Evolutionary conservation across 2,888 invertebrate species (phyloP).

Genomic region (Lysandra coridon): DNA sequence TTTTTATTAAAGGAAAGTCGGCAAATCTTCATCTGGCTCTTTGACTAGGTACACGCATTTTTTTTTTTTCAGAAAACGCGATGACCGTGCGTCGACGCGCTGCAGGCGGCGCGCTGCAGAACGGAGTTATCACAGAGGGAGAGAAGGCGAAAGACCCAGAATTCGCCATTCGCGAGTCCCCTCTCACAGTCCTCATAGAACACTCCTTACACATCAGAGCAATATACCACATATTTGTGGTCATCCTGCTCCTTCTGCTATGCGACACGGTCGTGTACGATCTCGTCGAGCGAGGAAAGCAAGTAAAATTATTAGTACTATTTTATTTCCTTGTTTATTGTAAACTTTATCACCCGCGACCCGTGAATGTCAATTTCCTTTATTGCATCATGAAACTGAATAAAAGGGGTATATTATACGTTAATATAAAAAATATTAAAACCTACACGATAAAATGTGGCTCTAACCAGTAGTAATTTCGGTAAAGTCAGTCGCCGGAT

Average conservation of each 20-base stretch:
- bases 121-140: slow-evolving; percentile 48
- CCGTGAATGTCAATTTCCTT: slow-evolving; percentile 11
- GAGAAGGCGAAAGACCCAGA: slow-evolving; percentile 50
- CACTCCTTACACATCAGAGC: slow-evolving; percentile 88
- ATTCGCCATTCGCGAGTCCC: slow-evolving; percentile 87
- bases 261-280: slow-evolving; percentile 87
- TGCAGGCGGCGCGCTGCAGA: slow-evolving; percentile 42
- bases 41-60: too few relatives aligned
- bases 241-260: slow-evolving; percentile 86
- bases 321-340: not conserved
- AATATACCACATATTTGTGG: slow-evolving; percentile 92
- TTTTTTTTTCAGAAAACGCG: slow-evolving; percentile 36
- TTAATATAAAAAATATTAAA: not conserved
- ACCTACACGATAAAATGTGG: not conserved
- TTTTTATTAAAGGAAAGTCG: too few relatives aligned
- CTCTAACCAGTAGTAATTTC: not conserved
- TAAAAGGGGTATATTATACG: not conserved
- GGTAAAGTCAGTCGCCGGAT: not conserved
- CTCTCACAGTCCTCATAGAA: slow-evolving; percentile 89
- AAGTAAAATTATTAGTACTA: slow-evolving; percentile 60
- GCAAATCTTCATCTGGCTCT: too few relatives aligned
- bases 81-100: slow-evolving; percentile 45
- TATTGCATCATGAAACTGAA: not conserved
- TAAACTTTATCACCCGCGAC: slow-evolving; percentile 22
- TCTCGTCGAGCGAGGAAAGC: slow-evolving; percentile 87